These are phyloP conservation scores for Gyps fulvus DNA, from an alignment of 2,113 vertebrate species.

Conservation along the genomic window DNA sequence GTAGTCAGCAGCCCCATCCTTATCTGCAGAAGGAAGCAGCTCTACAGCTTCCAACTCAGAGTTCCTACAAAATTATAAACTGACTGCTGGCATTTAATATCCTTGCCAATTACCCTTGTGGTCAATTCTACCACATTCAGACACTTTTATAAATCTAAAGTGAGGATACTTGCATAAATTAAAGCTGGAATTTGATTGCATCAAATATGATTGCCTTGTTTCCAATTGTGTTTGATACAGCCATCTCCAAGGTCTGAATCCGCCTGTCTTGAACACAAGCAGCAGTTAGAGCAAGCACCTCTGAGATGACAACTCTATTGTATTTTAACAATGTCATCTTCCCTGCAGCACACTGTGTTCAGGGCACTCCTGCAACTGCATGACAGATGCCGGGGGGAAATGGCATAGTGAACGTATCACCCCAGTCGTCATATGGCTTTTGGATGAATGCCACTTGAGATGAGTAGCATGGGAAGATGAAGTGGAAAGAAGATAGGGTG, in stretches of 20 bases:
- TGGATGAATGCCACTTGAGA: background rate
- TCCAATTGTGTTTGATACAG: background rate
- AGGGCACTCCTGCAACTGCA: background rate
- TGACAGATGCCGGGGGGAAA: background rate
- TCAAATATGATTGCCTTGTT: background rate
- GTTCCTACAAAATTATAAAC: background rate
- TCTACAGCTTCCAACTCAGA: background rate
- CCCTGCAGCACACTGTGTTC: background rate
- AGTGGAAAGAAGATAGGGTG: background rate
- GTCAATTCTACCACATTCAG: background rate
- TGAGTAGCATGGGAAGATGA: background rate
- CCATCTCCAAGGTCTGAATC: background rate
- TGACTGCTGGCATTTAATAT: background rate
- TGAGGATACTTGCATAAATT: background rate
- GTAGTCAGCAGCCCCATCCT: rapidly evolving
- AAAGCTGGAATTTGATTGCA: background rate
- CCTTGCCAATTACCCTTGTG: background rate
- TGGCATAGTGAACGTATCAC: rapidly evolving
- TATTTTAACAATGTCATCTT: background rate
- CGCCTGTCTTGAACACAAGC: background rate
- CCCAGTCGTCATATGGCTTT: background rate
- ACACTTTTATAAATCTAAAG: background rate
- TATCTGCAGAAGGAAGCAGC: background rate
- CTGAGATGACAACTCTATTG: background rate
- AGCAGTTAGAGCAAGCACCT: background rate